Conservation (phyloP, 2,113 vertebrate species). For the Phylloscopus trochiloides region DNA sequence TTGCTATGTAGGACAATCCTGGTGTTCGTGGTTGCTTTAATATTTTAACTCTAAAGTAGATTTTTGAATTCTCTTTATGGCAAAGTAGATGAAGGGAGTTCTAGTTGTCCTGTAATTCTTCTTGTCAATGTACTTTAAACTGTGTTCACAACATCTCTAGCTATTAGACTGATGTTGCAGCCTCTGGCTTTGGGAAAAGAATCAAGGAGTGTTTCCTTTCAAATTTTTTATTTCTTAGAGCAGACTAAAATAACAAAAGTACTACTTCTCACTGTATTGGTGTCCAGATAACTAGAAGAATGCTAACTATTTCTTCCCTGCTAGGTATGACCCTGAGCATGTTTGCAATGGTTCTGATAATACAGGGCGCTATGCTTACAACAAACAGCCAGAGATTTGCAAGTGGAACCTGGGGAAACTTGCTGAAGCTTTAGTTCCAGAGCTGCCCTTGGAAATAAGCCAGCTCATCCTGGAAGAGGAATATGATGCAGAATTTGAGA, state of each 20-base stretch:
- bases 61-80: background rate
- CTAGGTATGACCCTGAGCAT: conserved; percentile 92
- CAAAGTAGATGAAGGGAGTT: background rate
- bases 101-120: background rate
- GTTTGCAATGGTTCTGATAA: conserved; percentile 93
- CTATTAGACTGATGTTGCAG: background rate
- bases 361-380: conserved; percentile 88
- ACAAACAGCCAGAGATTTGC: conserved; percentile 90
- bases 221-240: background rate
- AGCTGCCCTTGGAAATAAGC: conserved; percentile 80
- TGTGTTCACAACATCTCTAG: background rate
- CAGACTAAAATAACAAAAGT: background rate
- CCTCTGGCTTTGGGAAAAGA: background rate
- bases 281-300: background rate
- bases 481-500: conserved; percentile 83
- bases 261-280: background rate
- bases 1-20: background rate
- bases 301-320: background rate
- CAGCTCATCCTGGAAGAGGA: conserved; percentile 81
- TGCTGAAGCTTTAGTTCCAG: conserved; percentile 88
- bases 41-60: background rate
- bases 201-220: background rate
- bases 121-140: background rate
- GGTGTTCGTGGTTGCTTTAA: background rate
- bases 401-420: conserved; percentile 93